Percentiles rank a stretch among this genome's conserved stretches.
These are phyloP conservation scores for Prosapia bicincta DNA, from an alignment of 2,888 invertebrate species.

Conservation along the genomic window DNA sequence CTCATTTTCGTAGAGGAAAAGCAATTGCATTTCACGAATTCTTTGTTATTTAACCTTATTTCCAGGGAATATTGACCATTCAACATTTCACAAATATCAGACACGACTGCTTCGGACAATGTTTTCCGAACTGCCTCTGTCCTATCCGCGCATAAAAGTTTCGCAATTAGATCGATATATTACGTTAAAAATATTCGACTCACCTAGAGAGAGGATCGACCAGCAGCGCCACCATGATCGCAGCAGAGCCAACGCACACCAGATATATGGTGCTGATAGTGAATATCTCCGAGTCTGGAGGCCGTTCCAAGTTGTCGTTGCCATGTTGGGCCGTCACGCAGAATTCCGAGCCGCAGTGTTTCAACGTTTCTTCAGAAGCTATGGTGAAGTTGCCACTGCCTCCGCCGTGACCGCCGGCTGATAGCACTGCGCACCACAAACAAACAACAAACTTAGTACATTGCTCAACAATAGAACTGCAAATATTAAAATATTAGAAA, in stretches of 20 bases:
- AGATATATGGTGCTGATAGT: constrained; percentile 87
- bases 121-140: too few relatives aligned
- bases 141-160: too few relatives aligned
- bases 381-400: constrained; percentile 47
- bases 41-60: too few relatives aligned
- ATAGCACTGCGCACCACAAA: constrained; percentile 58
- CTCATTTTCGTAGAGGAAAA: too few relatives aligned
- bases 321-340: constrained; percentile 61
- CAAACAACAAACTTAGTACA: too few relatives aligned
- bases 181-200: constrained; percentile 37
- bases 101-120: too few relatives aligned
- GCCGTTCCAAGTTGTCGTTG: constrained; percentile 73
- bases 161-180: too few relatives aligned
- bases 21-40: too few relatives aligned
- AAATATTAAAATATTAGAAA: too few relatives aligned
- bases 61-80: too few relatives aligned
- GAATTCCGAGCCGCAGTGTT: constrained; percentile 76
- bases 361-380: constrained; percentile 51
- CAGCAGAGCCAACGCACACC: constrained; percentile 79
- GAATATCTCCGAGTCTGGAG: constrained; percentile 81
- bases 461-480: too few relatives aligned
- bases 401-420: constrained; percentile 67
- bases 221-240: constrained; percentile 79
- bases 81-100: too few relatives aligned
- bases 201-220: constrained; percentile 88